Percentiles rank a stretch among this genome's conserved stretches.
phyloP scores from a whole-genome alignment of 2,888 invertebrate species.

The Griposia aprilina region DNA sequence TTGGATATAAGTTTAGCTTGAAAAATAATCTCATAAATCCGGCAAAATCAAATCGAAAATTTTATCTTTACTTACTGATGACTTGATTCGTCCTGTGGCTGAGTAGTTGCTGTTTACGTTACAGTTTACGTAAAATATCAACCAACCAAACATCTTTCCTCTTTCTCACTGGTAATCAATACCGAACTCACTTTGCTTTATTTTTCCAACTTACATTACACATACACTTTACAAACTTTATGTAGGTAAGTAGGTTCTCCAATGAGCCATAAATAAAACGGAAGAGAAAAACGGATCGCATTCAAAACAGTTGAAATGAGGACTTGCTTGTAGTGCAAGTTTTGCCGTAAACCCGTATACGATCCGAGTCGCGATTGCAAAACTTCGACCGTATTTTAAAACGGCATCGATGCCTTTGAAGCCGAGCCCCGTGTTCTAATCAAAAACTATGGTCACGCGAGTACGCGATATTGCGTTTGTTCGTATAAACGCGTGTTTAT shows the following conservation, averaged over 20 bases:
- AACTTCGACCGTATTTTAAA: conserved; percentile 71
- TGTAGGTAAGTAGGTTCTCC: neutral
- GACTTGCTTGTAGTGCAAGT: conserved; percentile 71
- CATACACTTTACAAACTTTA: conserved; percentile 18
- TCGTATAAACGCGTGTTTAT: neutral
- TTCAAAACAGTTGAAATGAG: conserved; percentile 62
- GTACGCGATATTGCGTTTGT: neutral
- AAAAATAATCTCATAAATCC: neutral
- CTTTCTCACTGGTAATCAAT: neutral
- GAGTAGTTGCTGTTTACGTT: neutral
- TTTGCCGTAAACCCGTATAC: conserved; percentile 71
- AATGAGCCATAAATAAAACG: conserved; percentile 55
- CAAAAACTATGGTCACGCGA: no score
- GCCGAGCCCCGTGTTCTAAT: neutral
- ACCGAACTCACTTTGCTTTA: neutral
- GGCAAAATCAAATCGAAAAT: no score
- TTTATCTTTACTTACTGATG: neutral
- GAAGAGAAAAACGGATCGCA: conserved; percentile 65
- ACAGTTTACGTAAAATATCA: neutral
- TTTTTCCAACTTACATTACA: neutral
- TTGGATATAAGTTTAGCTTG: neutral
- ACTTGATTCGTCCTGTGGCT: neutral
- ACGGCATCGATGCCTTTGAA: conserved; percentile 19
- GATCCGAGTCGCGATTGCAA: conserved; percentile 66
- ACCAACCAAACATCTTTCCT: neutral